Base-by-base conservation (phyloP, 1,140 invertebrate genomes). In the Drosophila pectinifera region DNA sequence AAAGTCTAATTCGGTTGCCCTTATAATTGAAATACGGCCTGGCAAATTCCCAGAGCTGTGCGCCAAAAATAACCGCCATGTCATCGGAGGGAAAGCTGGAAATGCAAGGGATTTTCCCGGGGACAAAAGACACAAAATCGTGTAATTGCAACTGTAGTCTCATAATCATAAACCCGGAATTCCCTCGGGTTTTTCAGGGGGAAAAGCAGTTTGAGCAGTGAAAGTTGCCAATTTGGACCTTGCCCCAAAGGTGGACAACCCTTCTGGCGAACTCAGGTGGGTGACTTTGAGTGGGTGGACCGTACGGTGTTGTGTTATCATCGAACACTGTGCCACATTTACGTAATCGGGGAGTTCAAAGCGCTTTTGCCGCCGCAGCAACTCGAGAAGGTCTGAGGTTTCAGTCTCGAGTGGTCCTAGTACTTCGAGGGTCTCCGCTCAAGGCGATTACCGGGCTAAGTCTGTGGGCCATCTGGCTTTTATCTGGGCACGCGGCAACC, bases 1-100 rank as follows among this genome's bases (percentile, higher is more conserved):
- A 86, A 86, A 86, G 83, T 86, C 75, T 79, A 88, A 83, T 88
- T 80, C 54, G 58, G 36, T 79, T 72, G 77, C 78, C 73, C 69
- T 48, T 67, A 64, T 88, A 86, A 86, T 88, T 88, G 79, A 86
- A 83, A 88, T 73, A 57, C 63, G 63, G 55, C 45, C 67, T 51
- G 83, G 59, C 34, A 51, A 70, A 86, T 62, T 73, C 83, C 79
- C 83, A 36, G 36, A 51, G 56, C 49, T 46, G 46, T 41, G 48
- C 28, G n/a, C 61, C 69, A 49, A 36, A 85, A 88, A 86, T 86
- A 86, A 62, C 78, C 67, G 86, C 62, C 79, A 70, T 86, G 83
- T 88, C 83, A 88, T 80, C 83, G 69, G 72, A 78, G 78, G 67
- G 51, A 73, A 51, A 72, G 58, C 58, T 59, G 61, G 45, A 43